Percentiles rank a stretch among this genome's conserved stretches.
These are phyloP conservation scores for Deilephila porcellus DNA, from an alignment of 2,888 invertebrate species.

Conservation along the genomic window DNA sequence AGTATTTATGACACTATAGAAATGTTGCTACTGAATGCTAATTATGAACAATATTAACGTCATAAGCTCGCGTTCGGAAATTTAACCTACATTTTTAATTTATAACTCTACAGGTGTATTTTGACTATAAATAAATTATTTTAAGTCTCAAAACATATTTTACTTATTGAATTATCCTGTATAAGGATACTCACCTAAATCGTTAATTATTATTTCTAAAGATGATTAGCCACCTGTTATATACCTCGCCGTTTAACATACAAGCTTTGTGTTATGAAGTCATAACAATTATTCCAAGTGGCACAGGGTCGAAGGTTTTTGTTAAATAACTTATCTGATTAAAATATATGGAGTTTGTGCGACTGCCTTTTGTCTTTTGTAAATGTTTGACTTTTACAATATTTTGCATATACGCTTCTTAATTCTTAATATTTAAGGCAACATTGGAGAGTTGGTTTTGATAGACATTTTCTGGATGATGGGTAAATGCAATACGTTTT, in stretches of 20 bases:
- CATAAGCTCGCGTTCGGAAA: too few species aligned
- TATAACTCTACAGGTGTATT: too few species aligned
- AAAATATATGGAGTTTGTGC: slow-evolving; percentile 30
- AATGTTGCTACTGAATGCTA: too few species aligned
- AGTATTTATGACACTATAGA: too few species aligned
- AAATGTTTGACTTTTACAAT: background rate
- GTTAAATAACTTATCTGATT: slow-evolving; percentile 15
- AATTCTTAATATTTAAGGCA: too few species aligned
- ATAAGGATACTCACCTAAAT: background rate
- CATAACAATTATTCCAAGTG: slow-evolving; percentile 7
- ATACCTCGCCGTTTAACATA: background rate
- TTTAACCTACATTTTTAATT: too few species aligned
- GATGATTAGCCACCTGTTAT: slow-evolving; percentile 7
- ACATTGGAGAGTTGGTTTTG: too few species aligned
- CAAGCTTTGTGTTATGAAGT: slow-evolving; percentile 14
- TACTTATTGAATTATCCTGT: background rate
- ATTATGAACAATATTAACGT: too few species aligned
- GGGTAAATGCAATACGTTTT: too few species aligned
- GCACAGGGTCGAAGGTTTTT: slow-evolving; percentile 10
- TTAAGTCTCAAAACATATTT: background rate
- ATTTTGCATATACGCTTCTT: too few species aligned
- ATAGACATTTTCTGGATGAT: too few species aligned
- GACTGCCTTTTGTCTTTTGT: background rate
- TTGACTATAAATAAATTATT: background rate
- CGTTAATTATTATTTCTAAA: background rate